Base-by-base conservation (phyloP, 1,140 invertebrate species). In the Psilanteris sp. region DNA sequence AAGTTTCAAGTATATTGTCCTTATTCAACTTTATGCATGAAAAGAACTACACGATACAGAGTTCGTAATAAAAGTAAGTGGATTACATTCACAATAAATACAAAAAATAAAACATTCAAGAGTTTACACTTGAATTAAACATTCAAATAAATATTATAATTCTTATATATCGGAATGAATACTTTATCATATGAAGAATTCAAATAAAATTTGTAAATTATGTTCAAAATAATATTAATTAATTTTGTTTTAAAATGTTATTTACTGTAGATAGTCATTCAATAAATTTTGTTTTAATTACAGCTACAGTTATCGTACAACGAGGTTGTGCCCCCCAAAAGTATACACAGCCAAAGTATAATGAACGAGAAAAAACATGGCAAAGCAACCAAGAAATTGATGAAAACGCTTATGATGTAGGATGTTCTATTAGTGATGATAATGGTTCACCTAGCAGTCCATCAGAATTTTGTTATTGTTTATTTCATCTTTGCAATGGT, bases 21-120 rank as follows among this genome's bases (percentile, higher is more conserved):
- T 2, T 92, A 91, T 74, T 96, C 95, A 3, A 95, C 94, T 0
- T 92, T 94, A 88, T 96, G 95, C 79, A 90, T 93, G 87, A 95
- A 94, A 79, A 92, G 91, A 67, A 91, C 92, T 4, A 91, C 91
- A 54, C 85, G 90, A 67, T 89, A 91, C 2, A 86, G 88, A 54
- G 86, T 93, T 52, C 88, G 89, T 37, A 91, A 91, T 79, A 92
- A 91, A 87, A 90, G 91, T 93, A 85, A 72, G 57, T 64, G 24
- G 14, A 16, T 46, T 16, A 34, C 5, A n/a, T n/a, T n/a, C n/a
- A n/a, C n/a, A n/a, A n/a, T n/a, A n/a, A n/a, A n/a, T n/a, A n/a
- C n/a, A n/a, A n/a, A n/a, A n/a, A n/a, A n/a, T n/a, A n/a, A n/a
- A n/a, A n/a, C n/a, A n/a, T n/a, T n/a, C n/a, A n/a, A n/a, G n/a